Evolutionary conservation across 2,113 vertebrate species (phyloP).

Genomic region (Falco punctatus): DNA sequence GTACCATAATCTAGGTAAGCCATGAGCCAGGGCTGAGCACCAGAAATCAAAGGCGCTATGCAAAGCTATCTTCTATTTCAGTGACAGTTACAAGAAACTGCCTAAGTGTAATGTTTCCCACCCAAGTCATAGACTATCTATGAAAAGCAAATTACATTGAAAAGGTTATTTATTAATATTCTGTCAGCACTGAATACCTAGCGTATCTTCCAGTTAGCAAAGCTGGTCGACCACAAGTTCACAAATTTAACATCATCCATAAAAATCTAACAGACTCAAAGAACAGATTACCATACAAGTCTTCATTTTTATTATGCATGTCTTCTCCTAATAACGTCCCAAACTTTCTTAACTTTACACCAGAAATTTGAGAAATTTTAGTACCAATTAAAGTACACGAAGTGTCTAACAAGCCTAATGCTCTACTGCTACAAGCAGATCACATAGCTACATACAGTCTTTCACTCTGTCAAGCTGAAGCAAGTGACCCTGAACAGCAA

Average conservation of each 20-base stretch:
- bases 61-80: neutral
- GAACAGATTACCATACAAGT: neutral
- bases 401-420: neutral
- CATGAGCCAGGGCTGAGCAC: neutral
- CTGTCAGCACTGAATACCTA: neutral
- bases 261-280: neutral
- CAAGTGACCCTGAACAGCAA: neutral
- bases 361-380: neutral
- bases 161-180: neutral
- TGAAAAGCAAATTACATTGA: neutral
- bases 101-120: neutral
- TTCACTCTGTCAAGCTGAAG: neutral
- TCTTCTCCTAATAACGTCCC: neutral
- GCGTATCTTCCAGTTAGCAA: neutral
- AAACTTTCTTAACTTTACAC: neutral
- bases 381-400: neutral
- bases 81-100: neutral
- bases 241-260: neutral
- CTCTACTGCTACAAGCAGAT: neutral
- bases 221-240: neutral
- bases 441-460: neutral
- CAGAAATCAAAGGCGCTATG: neutral
- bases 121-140: fast-evolving
- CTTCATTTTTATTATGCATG: neutral
- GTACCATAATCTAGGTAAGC: neutral